Evolutionary conservation across 1,140 invertebrate genomes (phyloP), one percentile per base, ranked within the genome.

Genomic region (Musca vetustissima): DNA sequence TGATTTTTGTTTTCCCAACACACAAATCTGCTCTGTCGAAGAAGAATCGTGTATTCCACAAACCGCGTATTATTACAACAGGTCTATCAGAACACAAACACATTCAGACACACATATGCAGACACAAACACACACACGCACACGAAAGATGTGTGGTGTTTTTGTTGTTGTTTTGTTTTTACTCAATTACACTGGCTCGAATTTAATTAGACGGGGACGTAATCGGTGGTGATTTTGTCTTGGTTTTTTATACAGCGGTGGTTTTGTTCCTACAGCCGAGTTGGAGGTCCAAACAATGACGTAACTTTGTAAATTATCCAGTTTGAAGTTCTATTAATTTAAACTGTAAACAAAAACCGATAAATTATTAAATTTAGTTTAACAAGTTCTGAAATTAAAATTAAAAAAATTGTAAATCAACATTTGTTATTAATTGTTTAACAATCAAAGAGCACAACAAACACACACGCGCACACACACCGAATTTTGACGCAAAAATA

Each of bases 231-330:
- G 64, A 49, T 65, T 65, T 65, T 65, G 43, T 49, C 64, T 65
- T 24, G 43, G 11, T 49, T 65, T 65, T 49, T 48, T 61, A 36
- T 53, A 67, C 49, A 67, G 50, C 48, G 28, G 50, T 59, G 52
- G 67, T 53, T 59, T 57, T 57, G 36, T 68, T 68, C 53, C 53
- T 57, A 36, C 52, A 22, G 32, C 32, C 15, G 52, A 28, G n/a
- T n/a, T n/a, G 28, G 28, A 53, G 52, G 67, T 43, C 52, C 67
- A 68, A 59, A 68, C 14, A 32, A 59, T 59, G 52, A 59, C 52
- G 57, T 61, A 61, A 61, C 36, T n/a, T 47, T 49, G 22, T 64
- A 69, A 50, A 28, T 69, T 69, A 69, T 69, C 67, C 67, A 69
- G 67, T 69, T 69, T 69, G 67, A 69, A 69, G 57, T 17, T 61